phyloP scores from a whole-genome alignment of 30 jellyfish, hydroid and myxozoan species.

The Hydra vulgaris region DNA sequence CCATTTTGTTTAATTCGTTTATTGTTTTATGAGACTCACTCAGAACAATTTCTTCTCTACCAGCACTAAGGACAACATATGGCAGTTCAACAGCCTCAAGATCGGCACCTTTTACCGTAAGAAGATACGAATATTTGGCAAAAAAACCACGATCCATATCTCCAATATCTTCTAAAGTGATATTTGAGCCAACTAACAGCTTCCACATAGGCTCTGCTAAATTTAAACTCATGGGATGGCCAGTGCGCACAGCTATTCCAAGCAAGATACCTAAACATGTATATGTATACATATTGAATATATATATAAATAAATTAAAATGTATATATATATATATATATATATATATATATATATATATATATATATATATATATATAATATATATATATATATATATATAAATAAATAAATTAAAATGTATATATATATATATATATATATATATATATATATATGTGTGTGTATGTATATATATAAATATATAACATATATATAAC shows the following conservation, averaged over 20 bases:
- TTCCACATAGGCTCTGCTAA: slow-evolving; percentile 91
- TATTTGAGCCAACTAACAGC: slow-evolving; percentile 45
- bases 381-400: too few relatives aligned
- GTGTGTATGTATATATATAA: too few relatives aligned
- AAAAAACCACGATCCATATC: slow-evolving; percentile 67
- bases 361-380: too few relatives aligned
- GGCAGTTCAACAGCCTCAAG: slow-evolving; percentile 45
- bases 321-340: too few relatives aligned
- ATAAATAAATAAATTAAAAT: too few relatives aligned
- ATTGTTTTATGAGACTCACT: slow-evolving; percentile 33
- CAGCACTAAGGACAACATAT: slow-evolving; percentile 42
- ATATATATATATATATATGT: too few relatives aligned
- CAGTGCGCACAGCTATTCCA: slow-evolving; percentile 75
- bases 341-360: too few relatives aligned
- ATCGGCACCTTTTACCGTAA: slow-evolving; percentile 11
- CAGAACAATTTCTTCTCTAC: slow-evolving; percentile 27
- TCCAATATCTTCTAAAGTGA: slow-evolving; percentile 53
- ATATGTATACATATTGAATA: too few relatives aligned
- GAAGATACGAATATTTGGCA: slow-evolving; percentile 31
- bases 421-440: too few relatives aligned
- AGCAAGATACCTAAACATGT: slow-evolving; percentile 64
- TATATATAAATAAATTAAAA: too few relatives aligned
- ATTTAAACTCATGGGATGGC: slow-evolving; percentile 68
- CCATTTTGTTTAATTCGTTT: slow-evolving; percentile 33
- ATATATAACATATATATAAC: too few relatives aligned